Evolutionary conservation across 2,797 vertebrate genomes (phyloP), one percentile per base, ranked within the genome.

Genomic region (Otus scops): DNA sequence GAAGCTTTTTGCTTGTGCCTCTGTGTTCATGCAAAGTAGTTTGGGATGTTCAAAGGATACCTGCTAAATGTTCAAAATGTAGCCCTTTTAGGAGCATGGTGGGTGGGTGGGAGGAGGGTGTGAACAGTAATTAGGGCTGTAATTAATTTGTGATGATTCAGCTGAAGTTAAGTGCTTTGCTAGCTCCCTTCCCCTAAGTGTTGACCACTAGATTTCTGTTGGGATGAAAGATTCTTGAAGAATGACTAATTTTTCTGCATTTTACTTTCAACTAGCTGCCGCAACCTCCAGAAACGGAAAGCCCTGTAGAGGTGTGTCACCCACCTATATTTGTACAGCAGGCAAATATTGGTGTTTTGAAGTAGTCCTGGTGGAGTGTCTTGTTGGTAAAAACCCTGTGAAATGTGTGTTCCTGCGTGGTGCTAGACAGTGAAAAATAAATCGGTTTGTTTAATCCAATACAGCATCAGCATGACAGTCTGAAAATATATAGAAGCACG

Each of bases 211-310:
- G 92, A n/a, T 91, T 86, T 95, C 92, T 97, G 54, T 95, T 95
- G 95, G 96, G 65, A 67, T 85, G 39, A 13, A 47, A 57, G 75
- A 41, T 75, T 51, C 48, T 67, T 61, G 54, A 80, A 60, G 81
- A 57, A 6, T 95, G 12, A 97, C 97, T 98, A 98, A 98, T 95
- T 68, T 96, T 68, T 94, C 93, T 97, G 67, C 91, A 4, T 99
- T 98, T 98, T 99, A 96, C 98, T 98, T 98, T 98, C 98, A 97
- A 98, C 98, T 97, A 99, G 99, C 99, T 99, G 98, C 97, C 99
- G 94, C 99, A 98, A 45, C 97, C 98, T 74, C 98, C 98, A 34
- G 99, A 99, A 96, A 97, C 98, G 32, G 99, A 99, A 97, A 98
- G 97, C 97, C 97, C 98, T 59, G 97, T 98, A n/a, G 99, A 99